Base-by-base conservation (phyloP, 2,113 vertebrate species). In the Chelonoidis abingdonii region DNA sequence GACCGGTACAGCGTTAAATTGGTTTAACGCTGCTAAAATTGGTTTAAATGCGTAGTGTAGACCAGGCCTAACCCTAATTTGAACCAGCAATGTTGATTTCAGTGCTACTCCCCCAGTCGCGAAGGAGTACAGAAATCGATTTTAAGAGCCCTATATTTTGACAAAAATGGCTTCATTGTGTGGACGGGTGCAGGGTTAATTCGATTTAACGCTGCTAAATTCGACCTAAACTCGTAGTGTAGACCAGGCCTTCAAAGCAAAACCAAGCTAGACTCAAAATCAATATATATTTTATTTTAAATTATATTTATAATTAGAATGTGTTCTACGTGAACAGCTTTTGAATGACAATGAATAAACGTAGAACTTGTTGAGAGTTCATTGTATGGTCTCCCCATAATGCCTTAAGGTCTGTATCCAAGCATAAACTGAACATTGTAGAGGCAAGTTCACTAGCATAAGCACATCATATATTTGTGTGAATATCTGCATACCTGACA, bases 311-410 rank as follows among this genome's bases (percentile, higher is more conserved):
- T 49, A 49, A 35, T 49, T 49, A 84, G 4, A 44, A 35, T 49
- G 29, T 49, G 41, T 49, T 49, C 47, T 84, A 62, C 6, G 12
- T 47, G 59, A 8, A 49, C 21, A 49, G 21, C 31, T n/a, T 7
- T 31, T 62, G 31, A 5, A 65, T 17, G 57, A 83, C 80, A 44
- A 83, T 29, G 54, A 9, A 47, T 24, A 3, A 75, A 1, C 50
- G 19, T 14, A 50, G 8, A 82, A 87, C 4, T 76, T 31, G 0
- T 24, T 83, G 69, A 6, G 4, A 10, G 1, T 29, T 89, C 53
- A 24, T 54, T 83, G 1, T 41, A 1, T 1, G 4, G 1, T 29
- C 1, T 86, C 50, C 80, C 84, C 2, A 49, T 78, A 57, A 24
- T 75, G 5, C 3, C 9, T 81, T 35, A 56, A 81, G 5, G 17